A percentile compares a stretch with the other conserved stretches of the same genome.
Evolutionary conservation across 2,113 vertebrate species (phyloP).

Genomic region (Ariopsis seemanni): DNA sequence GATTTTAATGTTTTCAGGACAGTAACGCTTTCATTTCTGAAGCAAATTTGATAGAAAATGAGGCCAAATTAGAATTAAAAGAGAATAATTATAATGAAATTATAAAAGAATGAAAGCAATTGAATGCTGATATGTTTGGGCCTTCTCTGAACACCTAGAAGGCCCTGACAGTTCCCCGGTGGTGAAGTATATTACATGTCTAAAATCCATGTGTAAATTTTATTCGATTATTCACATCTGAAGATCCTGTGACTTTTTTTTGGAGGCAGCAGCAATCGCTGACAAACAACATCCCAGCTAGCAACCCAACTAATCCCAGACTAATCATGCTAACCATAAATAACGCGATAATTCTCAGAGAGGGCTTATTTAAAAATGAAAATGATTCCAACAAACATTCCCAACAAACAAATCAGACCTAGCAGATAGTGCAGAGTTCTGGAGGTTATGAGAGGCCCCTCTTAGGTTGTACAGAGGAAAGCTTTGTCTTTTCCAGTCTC

Average conservation of each 20-base stretch:
- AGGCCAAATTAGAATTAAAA: too few relatives aligned
- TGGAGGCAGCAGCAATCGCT: background rate
- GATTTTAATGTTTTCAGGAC: too few relatives aligned
- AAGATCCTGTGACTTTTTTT: background rate
- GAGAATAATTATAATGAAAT: too few relatives aligned
- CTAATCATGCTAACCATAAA: background rate
- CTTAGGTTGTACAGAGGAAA: slow-evolving; percentile 28
- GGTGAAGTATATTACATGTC: background rate
- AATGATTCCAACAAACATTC: background rate
- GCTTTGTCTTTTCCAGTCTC: slow-evolving; percentile 14
- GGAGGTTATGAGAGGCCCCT: slow-evolving; percentile 16
- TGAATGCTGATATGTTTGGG: too few relatives aligned
- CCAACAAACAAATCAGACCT: background rate
- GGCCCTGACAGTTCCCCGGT: too few relatives aligned
- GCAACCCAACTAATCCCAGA: too few relatives aligned
- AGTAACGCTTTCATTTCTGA: too few relatives aligned
- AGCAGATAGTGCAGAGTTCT: background rate
- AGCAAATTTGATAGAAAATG: too few relatives aligned
- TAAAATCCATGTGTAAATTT: background rate
- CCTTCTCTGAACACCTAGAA: too few relatives aligned
- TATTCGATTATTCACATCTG: background rate
- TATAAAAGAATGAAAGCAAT: too few relatives aligned
- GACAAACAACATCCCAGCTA: background rate
- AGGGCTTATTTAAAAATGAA: background rate
- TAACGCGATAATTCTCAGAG: background rate